A percentile compares a stretch with the other conserved stretches of the same genome.
These are phyloP conservation scores for Meganola albula DNA, from an alignment of 2,888 invertebrate genomes.

Conservation along the genomic window DNA sequence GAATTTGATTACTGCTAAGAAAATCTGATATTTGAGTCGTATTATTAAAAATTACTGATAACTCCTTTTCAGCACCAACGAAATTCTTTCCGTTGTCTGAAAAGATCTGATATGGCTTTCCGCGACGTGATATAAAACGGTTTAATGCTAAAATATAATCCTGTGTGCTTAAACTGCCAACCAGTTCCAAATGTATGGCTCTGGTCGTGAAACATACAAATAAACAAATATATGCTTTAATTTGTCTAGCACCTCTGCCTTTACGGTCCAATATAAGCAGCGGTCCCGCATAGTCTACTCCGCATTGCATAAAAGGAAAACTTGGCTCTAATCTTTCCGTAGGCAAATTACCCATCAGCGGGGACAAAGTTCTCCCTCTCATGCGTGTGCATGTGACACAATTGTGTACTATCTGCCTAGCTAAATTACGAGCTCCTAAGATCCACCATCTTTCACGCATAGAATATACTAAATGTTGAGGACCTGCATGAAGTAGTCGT, in stretches of 20 bases:
- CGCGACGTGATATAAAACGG: constrained; percentile 8
- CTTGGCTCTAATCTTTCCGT: constrained; percentile 1
- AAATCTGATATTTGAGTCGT: neutral
- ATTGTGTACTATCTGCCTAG: constrained; percentile 5
- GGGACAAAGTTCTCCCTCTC: constrained; percentile 3
- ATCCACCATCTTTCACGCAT: constrained; percentile 7
- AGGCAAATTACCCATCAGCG: constrained; percentile 10
- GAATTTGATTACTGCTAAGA: constrained; percentile 4
- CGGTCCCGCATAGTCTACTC: constrained; percentile 10
- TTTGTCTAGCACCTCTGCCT: constrained; percentile 2
- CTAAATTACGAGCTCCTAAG: constrained; percentile 7
- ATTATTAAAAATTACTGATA: constrained; percentile 1
- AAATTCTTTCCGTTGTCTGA: constrained; percentile 9
- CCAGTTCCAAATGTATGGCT: constrained; percentile 5
- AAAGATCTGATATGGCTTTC: constrained; percentile 8
- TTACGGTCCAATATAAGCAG: constrained; percentile 9
- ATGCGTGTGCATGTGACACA: constrained; percentile 9
- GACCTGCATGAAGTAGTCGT: constrained; percentile 5
- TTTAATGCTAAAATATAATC: constrained; percentile 6
- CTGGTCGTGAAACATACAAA: constrained; percentile 9
- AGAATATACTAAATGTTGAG: constrained; percentile 4
- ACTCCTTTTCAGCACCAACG: constrained; percentile 6
- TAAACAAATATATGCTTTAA: constrained; percentile 8
- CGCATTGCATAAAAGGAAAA: constrained; percentile 9
- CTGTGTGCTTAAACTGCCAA: constrained; percentile 5